Percentiles rank a stretch among this genome's conserved stretches.
Evolutionary conservation across 2,888 invertebrate genomes (phyloP).

Genomic region (Alloplasta piceator): DNA sequence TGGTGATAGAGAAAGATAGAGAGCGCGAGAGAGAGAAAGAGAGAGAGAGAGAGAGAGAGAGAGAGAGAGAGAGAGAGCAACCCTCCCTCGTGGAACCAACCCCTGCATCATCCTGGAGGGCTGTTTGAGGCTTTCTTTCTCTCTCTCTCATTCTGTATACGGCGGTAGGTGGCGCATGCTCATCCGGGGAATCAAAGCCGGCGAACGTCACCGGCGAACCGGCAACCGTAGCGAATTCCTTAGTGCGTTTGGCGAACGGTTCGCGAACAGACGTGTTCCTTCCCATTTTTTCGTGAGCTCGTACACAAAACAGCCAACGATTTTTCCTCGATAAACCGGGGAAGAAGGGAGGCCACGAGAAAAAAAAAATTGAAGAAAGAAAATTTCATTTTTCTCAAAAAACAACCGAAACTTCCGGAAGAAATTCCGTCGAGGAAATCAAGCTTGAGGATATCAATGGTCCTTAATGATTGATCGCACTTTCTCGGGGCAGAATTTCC

Average conservation of each 20-base stretch:
- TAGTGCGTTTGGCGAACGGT: conserved; percentile 83
- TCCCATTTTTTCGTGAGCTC: conserved; percentile 31
- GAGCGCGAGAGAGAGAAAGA: too few species aligned
- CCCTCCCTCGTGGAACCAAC: too few species aligned
- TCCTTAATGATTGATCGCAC: too few species aligned
- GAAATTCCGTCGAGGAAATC: too few species aligned
- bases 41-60: too few species aligned
- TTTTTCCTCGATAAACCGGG: conserved; percentile 11
- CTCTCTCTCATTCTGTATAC: conserved; percentile 43
- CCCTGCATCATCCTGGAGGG: too few species aligned
- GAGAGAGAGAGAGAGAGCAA: too few species aligned
- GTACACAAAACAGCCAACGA: background rate
- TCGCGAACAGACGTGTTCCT: conserved; percentile 81
- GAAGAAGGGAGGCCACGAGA: conserved; percentile 1
- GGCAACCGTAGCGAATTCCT: conserved; percentile 76
- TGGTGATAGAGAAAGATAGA: background rate
- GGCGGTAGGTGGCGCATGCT: conserved; percentile 81
- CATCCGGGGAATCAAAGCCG: conserved; percentile 76
- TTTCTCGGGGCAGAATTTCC: too few species aligned
- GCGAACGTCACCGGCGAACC: conserved; percentile 81
- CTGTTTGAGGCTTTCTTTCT: conserved; percentile 3
- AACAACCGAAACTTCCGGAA: too few species aligned
- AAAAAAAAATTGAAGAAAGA: background rate
- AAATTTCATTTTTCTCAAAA: too few species aligned
- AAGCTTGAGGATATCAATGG: too few species aligned